Evolutionary conservation across 2,113 vertebrate genomes (phyloP).

Genomic region (Isichthys henryi): DNA sequence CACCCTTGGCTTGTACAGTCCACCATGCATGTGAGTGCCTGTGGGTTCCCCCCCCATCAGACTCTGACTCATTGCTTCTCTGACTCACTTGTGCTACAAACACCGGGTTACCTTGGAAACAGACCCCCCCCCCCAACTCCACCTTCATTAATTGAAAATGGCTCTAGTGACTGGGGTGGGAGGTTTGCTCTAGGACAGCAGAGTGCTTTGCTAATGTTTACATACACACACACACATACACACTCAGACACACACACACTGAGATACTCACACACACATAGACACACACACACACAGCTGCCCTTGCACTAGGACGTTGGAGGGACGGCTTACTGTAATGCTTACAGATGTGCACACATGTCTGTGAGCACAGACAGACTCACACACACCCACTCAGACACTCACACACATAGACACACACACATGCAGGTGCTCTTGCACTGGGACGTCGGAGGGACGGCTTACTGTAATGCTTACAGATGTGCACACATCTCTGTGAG

Average conservation of each 20-base stretch:
- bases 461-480: no score
- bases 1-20: background rate
- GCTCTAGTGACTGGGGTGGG: background rate
- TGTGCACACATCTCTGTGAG: background rate
- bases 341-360: background rate
- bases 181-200: background rate
- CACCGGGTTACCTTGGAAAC: conserved; percentile 15
- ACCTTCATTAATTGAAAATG: background rate
- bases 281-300: background rate
- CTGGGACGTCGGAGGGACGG: no score
- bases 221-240: background rate
- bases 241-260: background rate
- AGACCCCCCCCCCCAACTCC: background rate
- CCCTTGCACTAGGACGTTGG: no score
- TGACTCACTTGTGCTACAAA: conserved; percentile 19
- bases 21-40: background rate
- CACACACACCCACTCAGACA: no score
- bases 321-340: no score
- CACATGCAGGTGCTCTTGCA: background rate
- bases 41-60: background rate
- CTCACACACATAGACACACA: background rate
- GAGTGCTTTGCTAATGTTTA: background rate
- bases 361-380: background rate
- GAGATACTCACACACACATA: no score
- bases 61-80: conserved; percentile 13